phyloP scores from a whole-genome alignment of 2,888 invertebrate genomes.

The Amblyjoppa fuscipennis region DNA sequence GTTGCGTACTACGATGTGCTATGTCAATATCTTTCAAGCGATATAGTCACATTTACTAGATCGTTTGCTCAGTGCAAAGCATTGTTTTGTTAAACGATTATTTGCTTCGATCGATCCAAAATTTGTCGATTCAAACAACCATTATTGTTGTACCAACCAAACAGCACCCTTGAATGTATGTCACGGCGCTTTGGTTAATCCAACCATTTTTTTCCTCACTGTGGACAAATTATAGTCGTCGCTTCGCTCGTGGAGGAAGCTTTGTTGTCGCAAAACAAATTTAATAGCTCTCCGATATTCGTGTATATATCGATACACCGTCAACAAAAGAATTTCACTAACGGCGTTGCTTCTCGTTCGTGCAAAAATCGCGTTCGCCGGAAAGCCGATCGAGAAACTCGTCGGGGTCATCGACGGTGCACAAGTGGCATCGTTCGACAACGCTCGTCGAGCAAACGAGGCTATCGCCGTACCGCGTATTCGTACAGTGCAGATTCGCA shows the following conservation, averaged over 20 bases:
- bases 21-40: too few relatives aligned
- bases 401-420: neutral
- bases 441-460: constrained; percentile 18
- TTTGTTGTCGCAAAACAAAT: neutral
- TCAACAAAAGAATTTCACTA: neutral
- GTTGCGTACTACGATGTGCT: too few relatives aligned
- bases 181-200: too few relatives aligned
- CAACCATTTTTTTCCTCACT: neutral
- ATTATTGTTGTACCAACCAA: too few relatives aligned
- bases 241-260: neutral
- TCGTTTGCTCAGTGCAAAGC: too few relatives aligned
- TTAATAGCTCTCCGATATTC: neutral
- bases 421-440: constrained; percentile 23
- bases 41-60: too few relatives aligned
- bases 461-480: neutral
- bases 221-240: neutral
- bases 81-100: too few relatives aligned
- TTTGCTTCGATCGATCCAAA: too few relatives aligned
- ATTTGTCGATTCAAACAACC: too few relatives aligned
- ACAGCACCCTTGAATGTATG: too few relatives aligned
- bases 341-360: neutral
- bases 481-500: constrained; percentile 5
- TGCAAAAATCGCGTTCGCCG: neutral
- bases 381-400: neutral
- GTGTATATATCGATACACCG: neutral